phyloP scores from a whole-genome alignment of 2,113 vertebrate species.

The Edolisoma coerulescens region DNA sequence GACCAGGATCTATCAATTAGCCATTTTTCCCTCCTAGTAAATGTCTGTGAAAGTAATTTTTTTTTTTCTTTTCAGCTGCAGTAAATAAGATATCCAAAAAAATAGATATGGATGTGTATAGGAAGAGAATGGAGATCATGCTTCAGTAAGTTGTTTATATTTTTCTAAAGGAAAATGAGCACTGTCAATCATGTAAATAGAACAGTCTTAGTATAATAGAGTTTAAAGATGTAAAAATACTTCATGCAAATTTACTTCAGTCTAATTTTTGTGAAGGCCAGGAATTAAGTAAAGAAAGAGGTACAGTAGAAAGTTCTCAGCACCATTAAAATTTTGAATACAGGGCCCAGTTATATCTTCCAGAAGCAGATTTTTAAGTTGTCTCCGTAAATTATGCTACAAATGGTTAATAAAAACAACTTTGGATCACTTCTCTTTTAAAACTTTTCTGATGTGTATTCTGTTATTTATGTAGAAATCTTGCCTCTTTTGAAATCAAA shows the following conservation, averaged over 20 bases:
- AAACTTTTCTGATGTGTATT: background rate
- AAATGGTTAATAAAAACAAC: background rate
- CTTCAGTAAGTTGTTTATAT: slow-evolving; percentile 82
- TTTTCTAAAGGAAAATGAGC: background rate
- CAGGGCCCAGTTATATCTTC: background rate
- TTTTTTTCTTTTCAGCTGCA: slow-evolving; percentile 48
- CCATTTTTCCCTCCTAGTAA: background rate
- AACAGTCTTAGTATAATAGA: background rate
- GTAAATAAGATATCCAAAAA: slow-evolving; percentile 74
- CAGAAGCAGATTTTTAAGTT: background rate
- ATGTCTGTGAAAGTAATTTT: background rate
- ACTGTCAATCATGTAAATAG: background rate
- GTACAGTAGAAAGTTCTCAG: background rate
- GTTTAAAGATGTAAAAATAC: background rate
- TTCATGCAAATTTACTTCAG: background rate
- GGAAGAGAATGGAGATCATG: slow-evolving; percentile 87
- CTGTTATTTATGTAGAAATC: background rate
- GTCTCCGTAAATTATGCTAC: background rate
- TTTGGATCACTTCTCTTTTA: background rate
- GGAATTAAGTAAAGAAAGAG: background rate
- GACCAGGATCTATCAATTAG: background rate
- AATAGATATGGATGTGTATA: slow-evolving; percentile 81
- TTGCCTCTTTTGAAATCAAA: background rate
- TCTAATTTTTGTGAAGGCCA: background rate
- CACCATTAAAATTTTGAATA: background rate